Percentiles rank a stretch among this genome's conserved stretches.
phyloP scores from a whole-genome alignment of 2,797 vertebrate genomes.

The Takifugu ocellatus region DNA sequence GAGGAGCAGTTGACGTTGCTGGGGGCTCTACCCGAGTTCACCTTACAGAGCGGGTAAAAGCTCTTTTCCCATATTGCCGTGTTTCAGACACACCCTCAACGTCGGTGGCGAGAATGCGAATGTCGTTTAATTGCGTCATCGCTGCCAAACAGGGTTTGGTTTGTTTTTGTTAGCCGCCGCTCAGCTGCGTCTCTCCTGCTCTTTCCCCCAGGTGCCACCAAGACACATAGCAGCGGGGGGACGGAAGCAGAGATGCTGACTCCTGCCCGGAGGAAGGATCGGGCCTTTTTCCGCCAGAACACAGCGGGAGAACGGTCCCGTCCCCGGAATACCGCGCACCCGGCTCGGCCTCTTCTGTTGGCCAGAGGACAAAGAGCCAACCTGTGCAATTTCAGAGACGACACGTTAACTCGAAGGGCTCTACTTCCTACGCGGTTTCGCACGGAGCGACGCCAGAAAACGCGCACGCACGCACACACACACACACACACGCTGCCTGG shows the following conservation, averaged over 20 bases:
- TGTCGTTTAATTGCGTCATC: no score
- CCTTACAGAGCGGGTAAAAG: conserved; percentile 70
- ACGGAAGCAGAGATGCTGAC: conserved; percentile 49
- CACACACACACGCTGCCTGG: conserved; percentile 53
- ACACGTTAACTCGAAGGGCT: conserved; percentile 63
- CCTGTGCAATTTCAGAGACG: conserved; percentile 60
- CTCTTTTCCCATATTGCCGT: neutral
- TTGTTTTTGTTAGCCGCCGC: neutral
- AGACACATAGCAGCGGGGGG: conserved; percentile 66
- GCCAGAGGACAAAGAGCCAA: conserved; percentile 29
- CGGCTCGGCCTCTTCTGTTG: conserved; percentile 17
- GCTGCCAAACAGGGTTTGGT: conserved; percentile 9
- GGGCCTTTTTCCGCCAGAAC: conserved; percentile 38
- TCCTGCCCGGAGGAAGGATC: conserved; percentile 51
- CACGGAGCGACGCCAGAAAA: conserved; percentile 55
- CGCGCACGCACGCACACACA: conserved; percentile 3
- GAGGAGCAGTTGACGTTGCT: conserved; percentile 80
- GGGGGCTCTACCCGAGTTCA: conserved; percentile 76
- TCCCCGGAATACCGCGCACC: conserved; percentile 32
- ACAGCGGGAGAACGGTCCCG: conserved; percentile 17
- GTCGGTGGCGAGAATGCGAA: no score
- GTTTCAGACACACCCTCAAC: no score
- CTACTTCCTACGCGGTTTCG: conserved; percentile 36
- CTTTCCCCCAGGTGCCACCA: conserved; percentile 67
- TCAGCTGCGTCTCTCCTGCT: conserved; percentile 15